A percentile compares a stretch with the other conserved stretches of the same genome.
Evolutionary conservation across 2,888 invertebrate species (phyloP).

Genomic region (Saturnia japonica): DNA sequence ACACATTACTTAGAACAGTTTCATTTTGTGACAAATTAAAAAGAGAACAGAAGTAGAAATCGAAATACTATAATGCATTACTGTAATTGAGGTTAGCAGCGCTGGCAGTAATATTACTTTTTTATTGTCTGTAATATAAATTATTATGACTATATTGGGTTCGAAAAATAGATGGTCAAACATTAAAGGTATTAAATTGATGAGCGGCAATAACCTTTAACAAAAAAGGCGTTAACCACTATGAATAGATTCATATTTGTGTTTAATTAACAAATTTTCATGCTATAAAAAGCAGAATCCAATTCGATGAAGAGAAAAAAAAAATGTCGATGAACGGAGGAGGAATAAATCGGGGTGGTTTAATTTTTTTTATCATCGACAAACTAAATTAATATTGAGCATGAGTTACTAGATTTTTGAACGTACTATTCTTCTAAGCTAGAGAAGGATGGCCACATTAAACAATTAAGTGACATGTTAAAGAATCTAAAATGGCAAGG

Average conservation of each 20-base stretch:
- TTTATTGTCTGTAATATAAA: slow-evolving; percentile 18
- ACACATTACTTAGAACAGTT: slow-evolving; percentile 21
- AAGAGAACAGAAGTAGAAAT: slow-evolving; percentile 1
- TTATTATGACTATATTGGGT: slow-evolving; percentile 33
- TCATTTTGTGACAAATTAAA: slow-evolving; percentile 23
- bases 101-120: slow-evolving; percentile 24
- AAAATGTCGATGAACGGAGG: slow-evolving; percentile 21
- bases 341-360: background rate
- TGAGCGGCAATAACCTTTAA: slow-evolving; percentile 68
- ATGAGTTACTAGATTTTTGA: background rate
- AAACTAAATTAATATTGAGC: background rate
- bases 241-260: slow-evolving; percentile 69
- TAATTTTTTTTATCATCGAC: background rate
- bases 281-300: slow-evolving; percentile 65
- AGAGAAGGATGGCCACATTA: slow-evolving; percentile 32
- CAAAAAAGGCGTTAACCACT: slow-evolving; percentile 71
- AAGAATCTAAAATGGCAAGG: background rate
- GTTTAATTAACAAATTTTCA: slow-evolving; percentile 76
- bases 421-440: slow-evolving; percentile 18
- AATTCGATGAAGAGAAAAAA: slow-evolving; percentile 45
- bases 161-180: slow-evolving; percentile 55
- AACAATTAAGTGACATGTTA: slow-evolving; percentile 18
- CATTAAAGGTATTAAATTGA: slow-evolving; percentile 71
- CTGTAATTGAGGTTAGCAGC: slow-evolving; percentile 14
- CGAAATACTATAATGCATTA: slow-evolving; percentile 1